phyloP scores from a whole-genome alignment of 2,797 vertebrate genomes.

The Catamblyrhynchus diadema region DNA sequence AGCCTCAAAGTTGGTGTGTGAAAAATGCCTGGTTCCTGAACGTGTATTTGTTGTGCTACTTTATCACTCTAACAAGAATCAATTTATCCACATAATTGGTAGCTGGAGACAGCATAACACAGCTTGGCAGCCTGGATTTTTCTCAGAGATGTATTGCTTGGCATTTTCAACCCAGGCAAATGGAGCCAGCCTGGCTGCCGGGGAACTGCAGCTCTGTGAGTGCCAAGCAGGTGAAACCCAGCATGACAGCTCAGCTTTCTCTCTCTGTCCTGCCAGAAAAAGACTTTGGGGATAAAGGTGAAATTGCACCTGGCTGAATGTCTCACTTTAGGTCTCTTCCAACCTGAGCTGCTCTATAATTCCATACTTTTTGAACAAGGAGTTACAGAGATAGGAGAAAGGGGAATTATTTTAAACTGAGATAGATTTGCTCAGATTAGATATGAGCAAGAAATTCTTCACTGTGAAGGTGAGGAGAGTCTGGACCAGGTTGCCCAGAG shows the following conservation, averaged over 20 bases:
- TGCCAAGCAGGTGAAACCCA: neutral
- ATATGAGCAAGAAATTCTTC: neutral
- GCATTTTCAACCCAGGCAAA: neutral
- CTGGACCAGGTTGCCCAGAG: rapidly evolving
- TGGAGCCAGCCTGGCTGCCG: constrained; percentile 13
- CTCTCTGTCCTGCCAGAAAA: neutral
- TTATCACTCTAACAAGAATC: neutral
- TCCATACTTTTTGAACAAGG: neutral
- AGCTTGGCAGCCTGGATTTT: constrained; percentile 12
- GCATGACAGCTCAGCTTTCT: neutral
- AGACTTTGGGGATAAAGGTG: neutral
- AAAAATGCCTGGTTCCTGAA: neutral
- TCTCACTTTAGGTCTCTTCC: neutral
- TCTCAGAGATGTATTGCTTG: constrained; percentile 10
- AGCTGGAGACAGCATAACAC: neutral
- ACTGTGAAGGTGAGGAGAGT: neutral
- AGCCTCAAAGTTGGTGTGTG: neutral
- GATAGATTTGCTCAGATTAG: neutral
- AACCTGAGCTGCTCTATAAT: neutral
- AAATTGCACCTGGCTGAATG: neutral
- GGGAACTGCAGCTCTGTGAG: neutral
- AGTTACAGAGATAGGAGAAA: neutral
- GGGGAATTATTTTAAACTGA: neutral
- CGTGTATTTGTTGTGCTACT: neutral
- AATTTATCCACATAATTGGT: neutral